Evolutionary conservation across 2,797 vertebrate species (phyloP), one percentile per base, ranked within the genome.

Genomic region (Mus caroli): DNA sequence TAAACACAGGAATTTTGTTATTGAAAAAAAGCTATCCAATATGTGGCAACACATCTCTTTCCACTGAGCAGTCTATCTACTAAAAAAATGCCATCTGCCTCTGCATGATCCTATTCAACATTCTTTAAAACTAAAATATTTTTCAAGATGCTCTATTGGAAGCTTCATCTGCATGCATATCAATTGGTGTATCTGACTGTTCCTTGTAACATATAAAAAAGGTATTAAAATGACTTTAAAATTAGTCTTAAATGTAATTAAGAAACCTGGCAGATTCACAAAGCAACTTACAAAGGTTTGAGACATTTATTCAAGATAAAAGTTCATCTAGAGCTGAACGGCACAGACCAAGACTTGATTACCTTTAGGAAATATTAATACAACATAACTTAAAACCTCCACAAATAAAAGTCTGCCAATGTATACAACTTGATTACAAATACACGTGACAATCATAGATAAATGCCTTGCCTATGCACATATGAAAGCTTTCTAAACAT

Each of bases 301-400:
- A 95, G 92, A 82, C 40, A 92, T n/a, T 94, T 94, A 91, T 94
- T 58, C 17, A 87, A 92, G 28, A 91, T 91, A 92, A 94, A 93
- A 77, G 80, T 90, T 88, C 71, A 83, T 52, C 75, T 24, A 95
- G 91, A 92, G 52, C 22, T 96, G 95, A 87, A 8, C 31, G n/a
- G 43, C 11, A 24, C 50, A 9, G 1, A 88, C 22, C 78, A 90
- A 93, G 9, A 73, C 67, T 82, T 92, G 82, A 96, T 6, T 75
- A 91, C 13, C 37, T 96, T 37, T 15, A 91, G 24, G n/a, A 84
- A 54, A 28, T 62, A 92, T 46, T 77, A 96, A 95, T 34, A 92
- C 22, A 93, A 95, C 97, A 75, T 56, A 90, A 13, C 1, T 28
- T 91, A 94, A 95, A 95, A 86, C 5, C 34, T 22, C 28, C 58